Conservation (phyloP, 2,888 invertebrate species). For the Meta bourneti region DNA sequence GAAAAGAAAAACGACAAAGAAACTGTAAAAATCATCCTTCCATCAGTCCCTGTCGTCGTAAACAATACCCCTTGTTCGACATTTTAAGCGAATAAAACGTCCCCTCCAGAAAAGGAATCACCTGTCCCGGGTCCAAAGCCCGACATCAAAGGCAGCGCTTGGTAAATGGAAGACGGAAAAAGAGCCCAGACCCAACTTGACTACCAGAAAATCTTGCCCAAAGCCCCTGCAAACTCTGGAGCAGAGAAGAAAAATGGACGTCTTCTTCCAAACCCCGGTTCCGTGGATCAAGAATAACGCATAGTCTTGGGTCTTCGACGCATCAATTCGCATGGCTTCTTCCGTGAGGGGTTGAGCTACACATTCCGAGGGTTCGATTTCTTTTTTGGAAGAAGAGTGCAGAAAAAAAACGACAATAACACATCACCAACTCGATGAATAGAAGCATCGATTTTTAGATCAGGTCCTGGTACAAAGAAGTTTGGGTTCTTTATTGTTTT, state of each 20-base stretch:
- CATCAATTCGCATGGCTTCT: conserved; percentile 56
- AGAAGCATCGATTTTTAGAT: conserved; percentile 48
- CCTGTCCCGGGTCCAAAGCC: not conserved
- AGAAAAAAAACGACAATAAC: not conserved
- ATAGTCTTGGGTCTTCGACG: conserved; percentile 14
- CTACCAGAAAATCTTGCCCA: conserved; percentile 43
- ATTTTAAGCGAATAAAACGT: conserved; percentile 47
- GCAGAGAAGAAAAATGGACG: conserved; percentile 31
- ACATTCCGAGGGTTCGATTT: not conserved
- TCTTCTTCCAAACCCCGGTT: not conserved
- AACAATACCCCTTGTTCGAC: conserved; percentile 45
- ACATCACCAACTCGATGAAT: conserved; percentile 43
- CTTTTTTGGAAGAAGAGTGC: not conserved
- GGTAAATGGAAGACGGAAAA: conserved; percentile 36
- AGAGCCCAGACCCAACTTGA: conserved; percentile 24
- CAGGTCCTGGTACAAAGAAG: not conserved
- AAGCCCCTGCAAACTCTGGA: conserved; percentile 4
- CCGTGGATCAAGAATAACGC: conserved; percentile 34
- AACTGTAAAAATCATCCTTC: not conserved
- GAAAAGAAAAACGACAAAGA: conserved; percentile 25
- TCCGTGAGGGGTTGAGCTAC: conserved; percentile 54
- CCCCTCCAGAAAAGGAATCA: not conserved
- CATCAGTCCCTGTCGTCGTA: conserved; percentile 47
- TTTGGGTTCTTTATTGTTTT: too few relatives aligned
- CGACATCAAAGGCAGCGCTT: not conserved